Evolutionary conservation across 2,797 vertebrate species (phyloP).

Genomic region (Orientallactaga sibirica): DNA sequence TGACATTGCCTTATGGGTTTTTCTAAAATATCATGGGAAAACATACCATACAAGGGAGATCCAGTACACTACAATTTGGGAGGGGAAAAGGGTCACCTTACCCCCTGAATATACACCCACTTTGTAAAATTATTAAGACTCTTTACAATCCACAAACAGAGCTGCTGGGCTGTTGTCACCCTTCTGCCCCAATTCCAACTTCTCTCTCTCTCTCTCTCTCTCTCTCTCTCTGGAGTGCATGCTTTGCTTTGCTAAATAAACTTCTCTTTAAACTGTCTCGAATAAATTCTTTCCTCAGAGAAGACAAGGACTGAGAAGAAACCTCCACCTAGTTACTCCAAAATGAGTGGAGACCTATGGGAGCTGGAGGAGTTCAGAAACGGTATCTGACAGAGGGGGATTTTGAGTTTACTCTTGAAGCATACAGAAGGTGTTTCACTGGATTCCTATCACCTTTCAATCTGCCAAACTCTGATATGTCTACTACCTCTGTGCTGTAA

Average conservation of each 20-base stretch:
- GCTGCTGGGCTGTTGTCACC: background rate
- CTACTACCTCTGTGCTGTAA: background rate
- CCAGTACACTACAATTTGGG: background rate
- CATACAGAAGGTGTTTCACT: background rate
- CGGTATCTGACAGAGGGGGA: background rate
- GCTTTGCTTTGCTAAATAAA: background rate
- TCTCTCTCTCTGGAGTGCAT: background rate
- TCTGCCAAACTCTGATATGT: background rate
- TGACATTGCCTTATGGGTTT: background rate
- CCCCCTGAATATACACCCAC: background rate
- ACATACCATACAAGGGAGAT: background rate
- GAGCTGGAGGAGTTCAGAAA: background rate
- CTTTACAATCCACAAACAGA: background rate
- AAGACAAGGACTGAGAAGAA: background rate
- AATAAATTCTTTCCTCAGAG: background rate
- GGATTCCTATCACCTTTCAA: background rate
- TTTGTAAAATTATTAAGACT: background rate
- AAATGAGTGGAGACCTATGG: background rate
- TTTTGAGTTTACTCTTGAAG: background rate
- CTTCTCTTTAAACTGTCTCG: background rate
- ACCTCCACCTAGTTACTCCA: background rate
- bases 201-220: too few relatives aligned
- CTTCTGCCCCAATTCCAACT: too few relatives aligned
- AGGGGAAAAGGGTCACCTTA: background rate
- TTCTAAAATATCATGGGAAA: background rate